Evolutionary conservation across 2,888 invertebrate species (phyloP), one percentile per base, ranked within the genome.

Genomic region (Syritta pipiens): DNA sequence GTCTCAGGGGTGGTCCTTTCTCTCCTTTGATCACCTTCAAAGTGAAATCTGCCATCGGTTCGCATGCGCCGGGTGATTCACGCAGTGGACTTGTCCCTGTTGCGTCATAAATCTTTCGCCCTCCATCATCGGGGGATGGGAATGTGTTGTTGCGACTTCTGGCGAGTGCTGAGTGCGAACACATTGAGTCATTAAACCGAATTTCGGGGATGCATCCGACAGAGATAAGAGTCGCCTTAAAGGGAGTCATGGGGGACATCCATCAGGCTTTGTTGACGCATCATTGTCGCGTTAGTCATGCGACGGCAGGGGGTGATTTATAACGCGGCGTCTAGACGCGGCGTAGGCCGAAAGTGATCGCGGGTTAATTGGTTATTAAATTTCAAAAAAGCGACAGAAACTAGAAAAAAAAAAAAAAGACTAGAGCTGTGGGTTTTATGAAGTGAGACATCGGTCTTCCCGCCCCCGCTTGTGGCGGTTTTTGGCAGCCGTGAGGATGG

Each of bases 121-220:
- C n/a, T n/a, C n/a, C 40, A 6, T 20, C 6, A 37, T 51, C 57
- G 55, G 26, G 26, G 24, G 28, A 49, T 46, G 62, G 79, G 68
- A 37, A 74, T 79, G 79, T 57, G 74, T 79, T 74, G n/a, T n/a
- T n/a, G n/a, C n/a, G 68, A 74, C 49, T 62, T 32, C 67, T 68
- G 55, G 53, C 48, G 17, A n/a, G 48, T 44, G 67, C 30, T 74
- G 74, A 79, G 74, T 79, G 79, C 67, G 42, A 74, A 79, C 79
- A 79, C 65, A 79, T 79, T 74, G 79, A 79, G 62, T 74, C 79
- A 79, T 79, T 79, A 74, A 79, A 68, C 40, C 55, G 37, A 40
- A 74, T 68, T 74, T 77, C 53, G 10, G 65, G 67, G 67, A 62
- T 57, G 55, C 67, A 57, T 62, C 44, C 53, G 68, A 74, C 46